Evolutionary conservation across 2,797 vertebrate genomes (phyloP).

Genomic region (Acrossocheilus fasciatus): DNA sequence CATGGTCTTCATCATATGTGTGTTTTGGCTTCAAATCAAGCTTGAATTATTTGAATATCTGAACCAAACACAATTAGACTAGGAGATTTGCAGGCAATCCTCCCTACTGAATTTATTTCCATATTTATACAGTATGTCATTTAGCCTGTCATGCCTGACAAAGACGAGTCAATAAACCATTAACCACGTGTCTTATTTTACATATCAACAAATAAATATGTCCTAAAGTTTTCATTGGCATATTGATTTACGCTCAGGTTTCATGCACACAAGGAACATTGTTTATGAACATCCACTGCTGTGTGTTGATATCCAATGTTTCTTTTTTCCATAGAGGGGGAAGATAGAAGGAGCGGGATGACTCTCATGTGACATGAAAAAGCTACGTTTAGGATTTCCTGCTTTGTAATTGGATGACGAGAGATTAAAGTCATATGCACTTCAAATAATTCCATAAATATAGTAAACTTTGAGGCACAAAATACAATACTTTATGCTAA

Average conservation of each 20-base stretch:
- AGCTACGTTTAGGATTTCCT: neutral
- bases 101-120: neutral
- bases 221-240: neutral
- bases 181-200: conserved; percentile 5
- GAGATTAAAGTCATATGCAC: neutral
- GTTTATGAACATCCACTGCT: neutral
- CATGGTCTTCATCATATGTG: neutral
- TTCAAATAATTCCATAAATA: neutral
- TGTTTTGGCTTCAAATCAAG: conserved; percentile 18
- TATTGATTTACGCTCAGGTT: conserved; percentile 8
- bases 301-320: neutral
- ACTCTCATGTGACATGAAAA: neutral
- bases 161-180: conserved; percentile 17
- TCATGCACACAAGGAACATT: neutral
- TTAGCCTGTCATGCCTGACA: conserved; percentile 21
- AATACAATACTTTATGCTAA: neutral
- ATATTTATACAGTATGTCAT: conserved; percentile 16
- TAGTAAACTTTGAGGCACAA: neutral
- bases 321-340: neutral
- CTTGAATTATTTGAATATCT: conserved; percentile 7
- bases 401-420: neutral
- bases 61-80: conserved; percentile 37
- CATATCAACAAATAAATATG: conserved; percentile 9
- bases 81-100: conserved; percentile 2
- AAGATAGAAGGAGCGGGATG: neutral